Evolutionary conservation across 2,113 vertebrate genomes (phyloP).

Genomic region (Nanger granti): DNA sequence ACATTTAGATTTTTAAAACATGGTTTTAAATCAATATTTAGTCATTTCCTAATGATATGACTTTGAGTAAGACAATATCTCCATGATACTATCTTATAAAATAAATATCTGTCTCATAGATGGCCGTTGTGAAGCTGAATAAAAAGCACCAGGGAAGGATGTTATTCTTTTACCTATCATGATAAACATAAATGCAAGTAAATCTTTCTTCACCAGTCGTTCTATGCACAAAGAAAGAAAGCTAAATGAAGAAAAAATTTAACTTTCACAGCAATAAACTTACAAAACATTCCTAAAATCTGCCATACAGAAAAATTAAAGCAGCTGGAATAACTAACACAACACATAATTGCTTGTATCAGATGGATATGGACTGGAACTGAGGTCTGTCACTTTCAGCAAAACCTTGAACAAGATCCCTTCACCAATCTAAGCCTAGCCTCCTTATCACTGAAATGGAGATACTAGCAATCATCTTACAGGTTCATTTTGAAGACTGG

Average conservation of each 20-base stretch:
- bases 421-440: neutral
- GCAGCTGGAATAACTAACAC: neutral
- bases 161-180: neutral
- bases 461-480: neutral
- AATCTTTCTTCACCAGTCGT: conserved; percentile 11
- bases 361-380: neutral
- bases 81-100: neutral
- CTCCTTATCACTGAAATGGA: neutral
- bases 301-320: neutral
- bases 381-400: neutral
- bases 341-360: neutral
- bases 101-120: neutral
- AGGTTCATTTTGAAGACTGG: neutral
- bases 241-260: neutral
- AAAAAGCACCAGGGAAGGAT: neutral
- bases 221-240: neutral
- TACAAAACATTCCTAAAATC: neutral
- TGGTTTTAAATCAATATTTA: conserved; percentile 25
- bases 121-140: neutral
- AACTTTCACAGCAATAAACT: neutral
- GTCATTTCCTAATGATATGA: neutral
- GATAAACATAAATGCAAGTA: neutral
- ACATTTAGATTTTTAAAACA: neutral
- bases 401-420: conserved; percentile 1
- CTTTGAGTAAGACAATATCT: neutral